Evolutionary conservation across 1,140 invertebrate species (phyloP).

Genomic region (Philopotamus ludificatus): DNA sequence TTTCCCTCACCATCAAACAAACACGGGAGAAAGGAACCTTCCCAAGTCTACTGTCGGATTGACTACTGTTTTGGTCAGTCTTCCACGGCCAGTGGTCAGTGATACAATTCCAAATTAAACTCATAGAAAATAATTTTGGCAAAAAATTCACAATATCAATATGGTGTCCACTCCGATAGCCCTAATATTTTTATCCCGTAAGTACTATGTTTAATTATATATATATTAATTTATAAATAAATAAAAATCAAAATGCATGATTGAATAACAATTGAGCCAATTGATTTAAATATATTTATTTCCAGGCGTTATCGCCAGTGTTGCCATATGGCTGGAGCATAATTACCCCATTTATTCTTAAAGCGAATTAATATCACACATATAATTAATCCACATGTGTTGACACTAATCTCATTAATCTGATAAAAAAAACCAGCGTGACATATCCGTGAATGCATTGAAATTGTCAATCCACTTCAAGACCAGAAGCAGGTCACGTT

Average conservation of each 20-base stretch:
- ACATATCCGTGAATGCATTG: neutral
- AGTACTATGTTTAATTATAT: neutral
- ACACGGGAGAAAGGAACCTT: conserved; percentile 8
- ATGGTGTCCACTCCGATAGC: neutral
- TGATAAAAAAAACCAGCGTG: neutral
- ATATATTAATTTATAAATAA: neutral
- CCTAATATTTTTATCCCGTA: neutral
- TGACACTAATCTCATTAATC: neutral
- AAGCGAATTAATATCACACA: neutral
- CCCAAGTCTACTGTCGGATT: neutral
- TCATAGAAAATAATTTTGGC: neutral
- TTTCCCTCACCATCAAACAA: conserved; percentile 1
- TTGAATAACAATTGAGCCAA: neutral
- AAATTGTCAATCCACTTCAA: neutral
- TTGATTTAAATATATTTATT: neutral
- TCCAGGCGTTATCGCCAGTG: neutral
- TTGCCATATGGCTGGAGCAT: neutral
- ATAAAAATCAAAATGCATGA: neutral
- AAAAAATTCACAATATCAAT: neutral
- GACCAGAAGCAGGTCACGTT: neutral
- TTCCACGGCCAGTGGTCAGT: neutral
- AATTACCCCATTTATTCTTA: neutral
- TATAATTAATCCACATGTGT: neutral
- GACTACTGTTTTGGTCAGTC: neutral
- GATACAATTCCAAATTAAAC: neutral